Conservation (phyloP, 1,140 invertebrate species). For the Drosophila leontia region DNA sequence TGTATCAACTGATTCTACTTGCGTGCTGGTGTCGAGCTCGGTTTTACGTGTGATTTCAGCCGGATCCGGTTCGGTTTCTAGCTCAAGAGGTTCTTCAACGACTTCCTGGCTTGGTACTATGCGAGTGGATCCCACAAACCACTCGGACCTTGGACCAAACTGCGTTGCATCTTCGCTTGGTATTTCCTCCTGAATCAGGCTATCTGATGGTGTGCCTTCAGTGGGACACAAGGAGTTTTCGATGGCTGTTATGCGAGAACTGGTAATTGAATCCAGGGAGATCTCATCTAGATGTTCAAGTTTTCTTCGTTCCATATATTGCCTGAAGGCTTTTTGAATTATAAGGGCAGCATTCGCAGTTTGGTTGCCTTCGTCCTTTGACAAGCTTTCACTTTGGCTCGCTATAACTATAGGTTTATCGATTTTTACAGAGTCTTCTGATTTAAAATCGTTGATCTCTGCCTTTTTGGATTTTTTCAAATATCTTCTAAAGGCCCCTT, state of each 20-base stretch:
- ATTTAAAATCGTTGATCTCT: not conserved
- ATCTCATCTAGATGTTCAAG: constrained; percentile 11
- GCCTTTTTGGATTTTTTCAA: not conserved
- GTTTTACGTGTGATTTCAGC: constrained; percentile 20
- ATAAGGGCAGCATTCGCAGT: constrained; percentile 17
- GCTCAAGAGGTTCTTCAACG: constrained; percentile 17
- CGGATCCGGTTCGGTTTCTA: constrained; percentile 18
- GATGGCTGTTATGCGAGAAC: constrained; percentile 45
- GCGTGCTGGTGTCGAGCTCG: constrained; percentile 35
- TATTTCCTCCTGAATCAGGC: constrained; percentile 11
- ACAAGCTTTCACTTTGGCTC: not conserved
- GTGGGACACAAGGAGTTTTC: constrained; percentile 15
- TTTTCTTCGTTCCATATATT: constrained; percentile 40
- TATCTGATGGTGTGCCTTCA: constrained; percentile 27
- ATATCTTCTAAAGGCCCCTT: constrained; percentile 30
- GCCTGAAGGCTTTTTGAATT: constrained; percentile 38
- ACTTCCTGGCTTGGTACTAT: constrained; percentile 45
- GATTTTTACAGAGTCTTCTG: not conserved
- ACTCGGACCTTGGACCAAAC: constrained; percentile 34
- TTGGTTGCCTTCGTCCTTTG: not conserved
- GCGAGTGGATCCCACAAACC: constrained; percentile 71
- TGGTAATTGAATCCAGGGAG: constrained; percentile 38
- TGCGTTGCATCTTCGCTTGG: constrained; percentile 1
- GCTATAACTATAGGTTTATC: not conserved
- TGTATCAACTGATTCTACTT: constrained; percentile 37